Base-by-base conservation (phyloP, 2,797 vertebrate species). In the Cyclura pinguis region DNA sequence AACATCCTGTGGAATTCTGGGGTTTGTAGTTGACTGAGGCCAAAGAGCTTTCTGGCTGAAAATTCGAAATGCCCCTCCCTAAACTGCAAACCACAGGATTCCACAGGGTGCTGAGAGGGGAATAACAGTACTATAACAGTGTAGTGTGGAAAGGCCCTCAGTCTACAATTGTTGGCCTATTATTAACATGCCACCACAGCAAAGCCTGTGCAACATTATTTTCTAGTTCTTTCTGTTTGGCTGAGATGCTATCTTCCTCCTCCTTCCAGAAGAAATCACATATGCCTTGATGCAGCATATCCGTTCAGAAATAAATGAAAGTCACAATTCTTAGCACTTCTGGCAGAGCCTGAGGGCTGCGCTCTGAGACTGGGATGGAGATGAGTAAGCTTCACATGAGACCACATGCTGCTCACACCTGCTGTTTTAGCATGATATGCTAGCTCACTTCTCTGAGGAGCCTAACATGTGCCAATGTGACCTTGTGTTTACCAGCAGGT, bases 401-500 rank as follows among this genome's bases (percentile, higher is more conserved):
- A 76, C 16, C n/a, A 62, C 88, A 89, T 67, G 59, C 77, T 52
- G 32, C 72, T 2, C 74, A 67, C 42, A 89, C 69, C 55, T 76
- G 80, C 38, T 89, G 47, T 67, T 84, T 42, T 67, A 62, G 84
- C 6, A 88, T 29, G 84, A 35, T 84, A 38, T 50, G 42, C 22
- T 62, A 76, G 42, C 57, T 74, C 7, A 64, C 27, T 50, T 80
- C 38, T 87, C 62, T 89, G 81, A 22, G 42, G 2, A 78, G 57
- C 32, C 24, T 76, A 42, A 89, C 88, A 84, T 29, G 73, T 69
- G 83, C 83, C 22, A 57, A 62, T 55, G 47, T 80, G 74, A 80
- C 62, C 83, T 89, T 57, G 50, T 50, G 16, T 85, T 80, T 85
- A 69, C 74, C 80, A 64, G 64, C 50, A 64, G 57, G 59, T 84